Evolutionary conservation across 2,888 invertebrate genomes (phyloP).

Genomic region (Dendrolimus pini): DNA sequence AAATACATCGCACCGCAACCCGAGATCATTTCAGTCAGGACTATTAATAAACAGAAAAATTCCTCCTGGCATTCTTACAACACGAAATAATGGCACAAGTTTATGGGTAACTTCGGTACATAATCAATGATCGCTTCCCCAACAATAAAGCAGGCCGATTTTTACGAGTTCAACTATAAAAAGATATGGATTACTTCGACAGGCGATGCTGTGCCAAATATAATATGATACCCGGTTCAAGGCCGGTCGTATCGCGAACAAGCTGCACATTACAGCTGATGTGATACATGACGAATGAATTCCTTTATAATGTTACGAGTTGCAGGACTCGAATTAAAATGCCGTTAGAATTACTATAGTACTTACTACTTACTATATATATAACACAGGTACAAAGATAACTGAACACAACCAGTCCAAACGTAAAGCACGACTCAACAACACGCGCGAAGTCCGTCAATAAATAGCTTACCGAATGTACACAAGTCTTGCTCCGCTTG

Average conservation of each 20-base stretch:
- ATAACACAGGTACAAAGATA: too few species aligned
- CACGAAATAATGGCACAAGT: background rate
- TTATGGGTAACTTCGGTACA: background rate
- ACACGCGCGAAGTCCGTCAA: too few species aligned
- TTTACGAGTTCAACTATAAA: conserved; percentile 19
- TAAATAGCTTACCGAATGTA: too few species aligned
- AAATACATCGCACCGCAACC: too few species aligned
- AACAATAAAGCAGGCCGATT: conserved; percentile 16
- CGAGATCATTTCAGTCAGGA: too few species aligned
- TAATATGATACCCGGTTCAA: conserved; percentile 33
- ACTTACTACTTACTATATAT: too few species aligned
- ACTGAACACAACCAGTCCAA: too few species aligned
- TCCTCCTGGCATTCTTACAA: background rate
- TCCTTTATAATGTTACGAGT: too few species aligned
- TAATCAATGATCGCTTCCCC: conserved; percentile 1
- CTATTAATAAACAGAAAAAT: background rate
- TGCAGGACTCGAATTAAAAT: too few species aligned
- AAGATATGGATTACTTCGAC: conserved; percentile 21
- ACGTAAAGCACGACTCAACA: too few species aligned
- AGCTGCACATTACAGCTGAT: conserved; percentile 21
- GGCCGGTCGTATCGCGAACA: conserved; percentile 28
- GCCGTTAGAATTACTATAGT: too few species aligned
- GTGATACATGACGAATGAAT: background rate
- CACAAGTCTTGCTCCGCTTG: too few species aligned
- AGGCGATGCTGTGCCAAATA: conserved; percentile 34